Evolutionary conservation across 2,888 invertebrate species (phyloP).

Genomic region (Hoplodrina blanda): DNA sequence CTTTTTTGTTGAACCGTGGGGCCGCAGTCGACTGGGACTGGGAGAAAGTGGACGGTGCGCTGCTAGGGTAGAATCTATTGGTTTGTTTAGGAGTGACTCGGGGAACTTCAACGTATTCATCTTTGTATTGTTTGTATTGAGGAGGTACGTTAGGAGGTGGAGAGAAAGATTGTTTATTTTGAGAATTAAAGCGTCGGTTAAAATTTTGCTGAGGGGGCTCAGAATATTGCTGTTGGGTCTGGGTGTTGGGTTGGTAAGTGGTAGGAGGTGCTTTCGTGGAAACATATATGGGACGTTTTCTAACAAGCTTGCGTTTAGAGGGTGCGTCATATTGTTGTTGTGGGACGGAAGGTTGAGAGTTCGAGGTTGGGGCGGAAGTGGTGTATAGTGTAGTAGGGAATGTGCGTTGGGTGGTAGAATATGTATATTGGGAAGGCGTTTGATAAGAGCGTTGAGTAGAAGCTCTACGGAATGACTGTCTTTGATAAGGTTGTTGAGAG

Average conservation of each 20-base stretch:
- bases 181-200: constrained; percentile 70
- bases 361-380: constrained; percentile 68
- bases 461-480: constrained; percentile 79
- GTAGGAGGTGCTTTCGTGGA: constrained; percentile 76
- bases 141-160: constrained; percentile 80
- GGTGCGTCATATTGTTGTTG: constrained; percentile 75
- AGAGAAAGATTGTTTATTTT: constrained; percentile 69
- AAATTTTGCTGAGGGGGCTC: constrained; percentile 72
- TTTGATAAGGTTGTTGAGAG: constrained; percentile 67
- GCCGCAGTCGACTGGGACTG: constrained; percentile 74
- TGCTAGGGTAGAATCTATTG: constrained; percentile 73
- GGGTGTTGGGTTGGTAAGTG: constrained; percentile 73
- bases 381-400: constrained; percentile 69
- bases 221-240: constrained; percentile 70
- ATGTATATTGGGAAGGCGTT: constrained; percentile 72
- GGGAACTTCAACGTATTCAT: constrained; percentile 87
- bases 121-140: constrained; percentile 81
- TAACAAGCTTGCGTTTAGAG: constrained; percentile 82
- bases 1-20: constrained; percentile 82
- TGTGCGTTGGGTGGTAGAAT: constrained; percentile 71
- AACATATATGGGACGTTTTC: constrained; percentile 83
- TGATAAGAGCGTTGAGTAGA: constrained; percentile 77
- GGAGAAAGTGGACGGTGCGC: constrained; percentile 75
- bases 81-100: constrained; percentile 84
- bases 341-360: constrained; percentile 69